These are phyloP conservation scores for Percopsis transmontana DNA, from an alignment of 2,113 vertebrate species.

Conservation along the genomic window DNA sequence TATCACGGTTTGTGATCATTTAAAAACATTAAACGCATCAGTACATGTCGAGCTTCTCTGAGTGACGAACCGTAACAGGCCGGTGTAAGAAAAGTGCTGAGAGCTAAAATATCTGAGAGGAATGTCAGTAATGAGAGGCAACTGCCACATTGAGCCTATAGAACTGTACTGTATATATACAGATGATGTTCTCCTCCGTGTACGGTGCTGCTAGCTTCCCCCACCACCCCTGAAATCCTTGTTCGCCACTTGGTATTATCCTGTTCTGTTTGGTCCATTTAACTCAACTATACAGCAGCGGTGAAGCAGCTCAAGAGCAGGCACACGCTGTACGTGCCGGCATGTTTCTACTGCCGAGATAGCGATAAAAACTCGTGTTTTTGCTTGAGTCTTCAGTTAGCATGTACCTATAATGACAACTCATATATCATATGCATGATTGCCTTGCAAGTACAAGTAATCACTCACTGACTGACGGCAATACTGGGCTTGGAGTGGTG, in stretches of 20 bases:
- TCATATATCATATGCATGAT: constrained; percentile 38
- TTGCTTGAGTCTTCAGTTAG: constrained; percentile 32
- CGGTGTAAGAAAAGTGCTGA: constrained; percentile 20
- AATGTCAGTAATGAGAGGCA: constrained; percentile 53
- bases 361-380: constrained; percentile 9
- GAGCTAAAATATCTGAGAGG: constrained; percentile 48
- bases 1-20: constrained; percentile 8
- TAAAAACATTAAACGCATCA: constrained; percentile 6
- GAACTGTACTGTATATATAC: constrained; percentile 46
- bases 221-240: constrained; percentile 19
- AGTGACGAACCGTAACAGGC: constrained; percentile 8
- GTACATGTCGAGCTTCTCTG: constrained; percentile 11
- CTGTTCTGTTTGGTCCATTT: background rate
- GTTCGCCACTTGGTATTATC: constrained; percentile 20
- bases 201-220: constrained; percentile 7
- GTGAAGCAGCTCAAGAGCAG: constrained; percentile 38
- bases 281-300: constrained; percentile 1
- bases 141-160: constrained; percentile 53
- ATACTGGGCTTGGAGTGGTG: constrained; percentile 21
- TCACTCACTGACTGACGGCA: constrained; percentile 37
- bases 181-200: constrained; percentile 41
- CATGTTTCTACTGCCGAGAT: constrained; percentile 17
- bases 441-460: constrained; percentile 22
- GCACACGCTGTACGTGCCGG: background rate
- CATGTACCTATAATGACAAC: constrained; percentile 19